Percentiles rank a stretch among this genome's conserved stretches.
These are phyloP conservation scores for Syncerus caffer DNA, from an alignment of 2,797 vertebrate genomes.

Conservation along the genomic window DNA sequence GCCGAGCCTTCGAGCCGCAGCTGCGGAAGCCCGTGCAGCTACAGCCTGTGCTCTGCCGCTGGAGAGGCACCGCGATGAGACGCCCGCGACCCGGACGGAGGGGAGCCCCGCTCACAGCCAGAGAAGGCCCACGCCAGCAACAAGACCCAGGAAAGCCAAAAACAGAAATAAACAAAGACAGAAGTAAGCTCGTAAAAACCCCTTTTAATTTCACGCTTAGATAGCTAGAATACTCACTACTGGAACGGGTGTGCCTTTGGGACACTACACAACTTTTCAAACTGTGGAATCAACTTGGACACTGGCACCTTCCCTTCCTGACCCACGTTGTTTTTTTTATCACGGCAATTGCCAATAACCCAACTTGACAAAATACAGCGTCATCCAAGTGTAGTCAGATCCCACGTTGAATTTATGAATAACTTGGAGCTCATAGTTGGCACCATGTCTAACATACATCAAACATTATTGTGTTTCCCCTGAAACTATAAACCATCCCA, in stretches of 20 bases:
- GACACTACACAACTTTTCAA: not conserved
- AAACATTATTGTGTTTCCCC: not conserved
- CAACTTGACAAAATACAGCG: not conserved
- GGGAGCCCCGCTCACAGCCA: not conserved
- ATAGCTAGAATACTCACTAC: not conserved
- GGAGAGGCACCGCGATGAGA: not conserved
- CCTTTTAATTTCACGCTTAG: not conserved
- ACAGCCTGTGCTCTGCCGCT: accelerated
- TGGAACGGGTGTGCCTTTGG: not conserved
- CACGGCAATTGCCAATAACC: not conserved
- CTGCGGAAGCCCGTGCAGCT: not conserved
- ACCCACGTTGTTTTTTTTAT: not conserved
- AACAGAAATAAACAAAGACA: not conserved
- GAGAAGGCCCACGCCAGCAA: not conserved
- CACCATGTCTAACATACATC: not conserved
- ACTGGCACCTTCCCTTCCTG: not conserved
- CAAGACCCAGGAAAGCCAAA: not conserved
- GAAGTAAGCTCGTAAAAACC: not conserved
- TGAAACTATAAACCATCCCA: not conserved
- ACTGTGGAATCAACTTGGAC: not conserved
- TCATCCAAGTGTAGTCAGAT: not conserved
- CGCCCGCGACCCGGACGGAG: accelerated
- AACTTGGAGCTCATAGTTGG: not conserved
- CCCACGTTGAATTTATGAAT: not conserved
- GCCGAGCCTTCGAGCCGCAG: accelerated